These are phyloP conservation scores for Euura saliciscinereae DNA, from an alignment of 1,140 invertebrate genomes.

Conservation along the genomic window DNA sequence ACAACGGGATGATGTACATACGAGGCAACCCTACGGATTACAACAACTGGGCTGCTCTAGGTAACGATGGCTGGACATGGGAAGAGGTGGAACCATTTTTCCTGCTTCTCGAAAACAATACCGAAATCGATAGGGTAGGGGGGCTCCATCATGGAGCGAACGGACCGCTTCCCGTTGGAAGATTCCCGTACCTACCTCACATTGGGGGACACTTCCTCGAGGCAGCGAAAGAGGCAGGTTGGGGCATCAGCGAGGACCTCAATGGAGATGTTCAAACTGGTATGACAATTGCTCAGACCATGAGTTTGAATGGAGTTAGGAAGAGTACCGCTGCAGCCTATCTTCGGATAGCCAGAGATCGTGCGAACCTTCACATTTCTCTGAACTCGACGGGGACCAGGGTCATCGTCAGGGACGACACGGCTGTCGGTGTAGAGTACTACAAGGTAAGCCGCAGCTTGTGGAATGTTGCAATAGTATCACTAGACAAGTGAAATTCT, in stretches of 20 bases:
- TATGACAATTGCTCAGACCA: conserved; percentile 59
- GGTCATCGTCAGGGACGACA: conserved; percentile 38
- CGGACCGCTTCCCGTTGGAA: conserved; percentile 54
- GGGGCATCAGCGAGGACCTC: conserved; percentile 63
- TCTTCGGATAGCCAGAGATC: conserved; percentile 63
- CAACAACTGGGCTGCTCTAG: conserved; percentile 60
- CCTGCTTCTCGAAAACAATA: conserved; percentile 60
- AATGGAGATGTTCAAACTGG: conserved; percentile 62
- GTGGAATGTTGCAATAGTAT: neutral
- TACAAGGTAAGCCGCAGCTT: conserved; percentile 29
- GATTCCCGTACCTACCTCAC: conserved; percentile 61
- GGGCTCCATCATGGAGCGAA: conserved; percentile 47
- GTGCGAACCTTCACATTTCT: conserved; percentile 73
- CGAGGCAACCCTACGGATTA: too few species aligned
- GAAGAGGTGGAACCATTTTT: conserved; percentile 73
- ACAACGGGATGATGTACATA: conserved; percentile 85
- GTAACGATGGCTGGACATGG: conserved; percentile 89
- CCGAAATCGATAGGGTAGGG: conserved; percentile 52
- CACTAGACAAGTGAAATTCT: conserved; percentile 42
- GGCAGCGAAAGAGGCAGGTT: conserved; percentile 65
- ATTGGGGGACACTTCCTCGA: conserved; percentile 64
- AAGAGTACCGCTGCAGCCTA: conserved; percentile 70
- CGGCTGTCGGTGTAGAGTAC: conserved; percentile 37
- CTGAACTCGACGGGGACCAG: conserved; percentile 70
- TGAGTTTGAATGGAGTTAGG: conserved; percentile 67